Evolutionary conservation across 1,140 invertebrate species (phyloP).

Genomic region (Drosophila serrata): DNA sequence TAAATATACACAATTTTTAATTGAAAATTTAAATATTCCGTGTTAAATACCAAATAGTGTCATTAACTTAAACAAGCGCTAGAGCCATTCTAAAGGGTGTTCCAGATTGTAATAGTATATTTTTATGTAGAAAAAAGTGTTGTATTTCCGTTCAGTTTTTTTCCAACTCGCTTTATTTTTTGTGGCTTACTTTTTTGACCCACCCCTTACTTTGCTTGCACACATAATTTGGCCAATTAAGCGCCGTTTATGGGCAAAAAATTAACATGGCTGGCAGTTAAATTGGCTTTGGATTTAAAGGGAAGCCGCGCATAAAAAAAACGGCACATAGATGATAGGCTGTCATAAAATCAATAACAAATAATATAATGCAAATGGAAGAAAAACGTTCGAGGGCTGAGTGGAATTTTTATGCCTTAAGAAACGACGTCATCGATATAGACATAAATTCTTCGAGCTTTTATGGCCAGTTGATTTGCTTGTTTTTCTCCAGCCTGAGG

Average conservation of each 20-base stretch:
- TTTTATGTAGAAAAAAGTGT: conserved; percentile 15
- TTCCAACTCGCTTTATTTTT: conserved; percentile 7
- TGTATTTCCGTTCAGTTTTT: conserved; percentile 6
- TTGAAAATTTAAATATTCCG: neutral
- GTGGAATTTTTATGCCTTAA: conserved; percentile 57
- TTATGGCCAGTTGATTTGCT: conserved; percentile 70
- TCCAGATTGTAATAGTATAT: conserved; percentile 1
- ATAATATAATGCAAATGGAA: conserved; percentile 66
- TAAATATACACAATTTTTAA: neutral
- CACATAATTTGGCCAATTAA: conserved; percentile 70
- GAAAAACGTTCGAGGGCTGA: conserved; percentile 55
- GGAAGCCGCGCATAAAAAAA: conserved; percentile 16
- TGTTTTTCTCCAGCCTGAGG: conserved; percentile 31
- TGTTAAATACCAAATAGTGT: neutral
- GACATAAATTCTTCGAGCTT: conserved; percentile 61
- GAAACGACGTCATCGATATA: conserved; percentile 57
- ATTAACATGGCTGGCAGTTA: conserved; percentile 49
- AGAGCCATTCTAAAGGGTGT: conserved; percentile 5
- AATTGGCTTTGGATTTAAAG: conserved; percentile 34
- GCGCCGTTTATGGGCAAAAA: conserved; percentile 62
- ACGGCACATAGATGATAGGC: conserved; percentile 10
- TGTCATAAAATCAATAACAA: conserved; percentile 72
- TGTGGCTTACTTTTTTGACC: conserved; percentile 41
- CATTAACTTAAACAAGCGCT: neutral
- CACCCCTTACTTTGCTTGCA: conserved; percentile 36